These are phyloP conservation scores for Enteromius fasciolatus DNA, from an alignment of 2,797 vertebrate species.

Conservation along the genomic window DNA sequence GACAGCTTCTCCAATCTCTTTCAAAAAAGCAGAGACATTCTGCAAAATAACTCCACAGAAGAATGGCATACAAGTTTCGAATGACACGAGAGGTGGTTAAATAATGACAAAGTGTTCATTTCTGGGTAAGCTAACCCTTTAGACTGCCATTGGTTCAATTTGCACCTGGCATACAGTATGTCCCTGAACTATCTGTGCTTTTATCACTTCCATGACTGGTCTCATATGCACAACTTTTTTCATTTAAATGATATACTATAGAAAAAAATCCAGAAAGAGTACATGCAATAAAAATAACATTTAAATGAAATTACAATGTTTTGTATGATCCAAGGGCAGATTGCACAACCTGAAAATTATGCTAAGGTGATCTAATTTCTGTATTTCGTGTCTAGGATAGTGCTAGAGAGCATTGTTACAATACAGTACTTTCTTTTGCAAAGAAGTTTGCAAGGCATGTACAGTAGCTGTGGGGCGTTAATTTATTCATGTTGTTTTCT, in stretches of 20 bases:
- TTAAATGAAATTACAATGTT: conserved; percentile 20
- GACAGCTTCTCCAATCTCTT: neutral
- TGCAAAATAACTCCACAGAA: neutral
- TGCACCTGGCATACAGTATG: conserved; percentile 72
- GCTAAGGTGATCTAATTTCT: conserved; percentile 21
- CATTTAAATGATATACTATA: conserved; percentile 58
- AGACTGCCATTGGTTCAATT: conserved; percentile 72
- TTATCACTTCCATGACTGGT: conserved; percentile 66
- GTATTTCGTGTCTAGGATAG: conserved; percentile 18
- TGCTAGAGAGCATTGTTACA: conserved; percentile 39
- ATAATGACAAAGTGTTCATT: neutral
- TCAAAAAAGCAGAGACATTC: neutral
- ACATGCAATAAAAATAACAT: conserved; percentile 56
- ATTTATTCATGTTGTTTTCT: conserved; percentile 70
- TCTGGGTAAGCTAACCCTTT: neutral
- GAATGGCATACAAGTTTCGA: neutral
- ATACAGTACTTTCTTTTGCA: conserved; percentile 57
- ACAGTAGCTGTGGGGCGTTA: conserved; percentile 62
- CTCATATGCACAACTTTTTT: conserved; percentile 64
- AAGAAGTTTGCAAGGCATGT: conserved; percentile 54
- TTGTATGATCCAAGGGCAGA: conserved; percentile 5
- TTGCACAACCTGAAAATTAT: conserved; percentile 3
- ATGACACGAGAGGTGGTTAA: neutral
- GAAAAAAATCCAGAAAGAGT: conserved; percentile 61
- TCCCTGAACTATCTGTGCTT: conserved; percentile 72